A percentile compares a stretch with the other conserved stretches of the same genome.
Evolutionary conservation across 2,888 invertebrate genomes (phyloP).

Genomic region (Phymatocera aterrima): DNA sequence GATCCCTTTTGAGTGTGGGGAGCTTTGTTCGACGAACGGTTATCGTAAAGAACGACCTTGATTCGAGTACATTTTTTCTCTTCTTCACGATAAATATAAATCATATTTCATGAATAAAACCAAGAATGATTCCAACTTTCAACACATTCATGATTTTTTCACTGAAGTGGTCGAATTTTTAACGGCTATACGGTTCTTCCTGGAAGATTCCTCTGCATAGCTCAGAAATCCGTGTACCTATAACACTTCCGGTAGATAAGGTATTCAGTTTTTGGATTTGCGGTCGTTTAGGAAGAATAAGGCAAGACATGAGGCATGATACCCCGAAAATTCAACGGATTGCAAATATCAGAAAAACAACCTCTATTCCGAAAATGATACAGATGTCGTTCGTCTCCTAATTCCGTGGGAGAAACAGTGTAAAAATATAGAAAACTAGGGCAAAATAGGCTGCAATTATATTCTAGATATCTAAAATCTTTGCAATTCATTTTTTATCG

Average conservation of each 20-base stretch:
- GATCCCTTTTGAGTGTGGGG: not conserved
- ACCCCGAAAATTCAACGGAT: too few species aligned
- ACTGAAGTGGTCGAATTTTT: not conserved
- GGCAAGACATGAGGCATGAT: too few species aligned
- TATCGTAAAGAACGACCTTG: not conserved
- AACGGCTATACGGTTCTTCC: too few species aligned
- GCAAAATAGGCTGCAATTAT: too few species aligned
- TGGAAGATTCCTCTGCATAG: not conserved
- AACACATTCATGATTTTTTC: not conserved
- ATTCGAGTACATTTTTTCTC: not conserved
- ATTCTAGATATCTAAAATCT: too few species aligned
- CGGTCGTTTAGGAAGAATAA: too few species aligned
- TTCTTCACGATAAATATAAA: not conserved
- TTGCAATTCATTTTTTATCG: too few species aligned
- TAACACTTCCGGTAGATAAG: not conserved
- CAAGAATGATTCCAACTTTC: not conserved
- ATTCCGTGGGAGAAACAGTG: too few species aligned
- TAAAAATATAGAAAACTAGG: too few species aligned
- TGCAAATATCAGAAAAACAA: too few species aligned
- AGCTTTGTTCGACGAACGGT: not conserved
- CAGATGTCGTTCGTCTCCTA: too few species aligned
- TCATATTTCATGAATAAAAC: not conserved
- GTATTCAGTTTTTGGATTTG: not conserved
- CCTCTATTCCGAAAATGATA: too few species aligned
- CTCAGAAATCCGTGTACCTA: not conserved